A percentile compares a stretch with the other conserved stretches of the same genome.
phyloP scores from a whole-genome alignment of 1,140 invertebrate genomes.

The Plutomurus gul region DNA sequence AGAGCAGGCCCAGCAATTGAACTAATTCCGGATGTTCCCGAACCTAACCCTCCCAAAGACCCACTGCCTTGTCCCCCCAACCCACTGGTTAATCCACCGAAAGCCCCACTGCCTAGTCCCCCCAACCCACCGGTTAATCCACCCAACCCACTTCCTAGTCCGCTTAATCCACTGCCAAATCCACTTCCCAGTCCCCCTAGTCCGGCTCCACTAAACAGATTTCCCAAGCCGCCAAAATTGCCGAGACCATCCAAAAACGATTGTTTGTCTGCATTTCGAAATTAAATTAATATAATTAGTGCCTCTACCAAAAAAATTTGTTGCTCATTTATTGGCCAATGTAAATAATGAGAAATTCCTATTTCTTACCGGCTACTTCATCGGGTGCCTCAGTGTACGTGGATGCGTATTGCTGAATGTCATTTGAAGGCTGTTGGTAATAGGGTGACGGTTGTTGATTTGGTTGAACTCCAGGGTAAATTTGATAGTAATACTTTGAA shows the following conservation, averaged over 20 bases:
- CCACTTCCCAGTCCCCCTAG: neutral
- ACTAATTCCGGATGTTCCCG: neutral
- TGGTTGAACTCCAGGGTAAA: neutral
- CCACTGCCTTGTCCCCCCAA: neutral
- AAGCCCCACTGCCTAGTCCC: neutral
- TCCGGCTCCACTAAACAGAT: neutral
- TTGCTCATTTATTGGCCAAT: neutral
- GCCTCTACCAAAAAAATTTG: neutral
- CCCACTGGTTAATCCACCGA: neutral
- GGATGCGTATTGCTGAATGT: neutral
- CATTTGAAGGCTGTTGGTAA: neutral
- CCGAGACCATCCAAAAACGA: neutral
- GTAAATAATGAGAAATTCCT: neutral
- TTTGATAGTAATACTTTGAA: conserved; percentile 32
- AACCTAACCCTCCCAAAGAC: neutral
- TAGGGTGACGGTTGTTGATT: neutral
- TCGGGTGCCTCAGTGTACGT: neutral
- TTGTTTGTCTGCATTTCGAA: conserved; percentile 6
- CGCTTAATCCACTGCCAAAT: conserved; percentile 1
- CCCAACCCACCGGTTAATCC: neutral
- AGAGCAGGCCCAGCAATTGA: neutral
- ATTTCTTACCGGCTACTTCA: neutral
- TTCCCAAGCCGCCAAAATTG: neutral
- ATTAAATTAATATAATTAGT: neutral
- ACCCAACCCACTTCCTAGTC: neutral